Conservation (phyloP, 2,888 invertebrate species). For the Standfussiana lucernea region DNA sequence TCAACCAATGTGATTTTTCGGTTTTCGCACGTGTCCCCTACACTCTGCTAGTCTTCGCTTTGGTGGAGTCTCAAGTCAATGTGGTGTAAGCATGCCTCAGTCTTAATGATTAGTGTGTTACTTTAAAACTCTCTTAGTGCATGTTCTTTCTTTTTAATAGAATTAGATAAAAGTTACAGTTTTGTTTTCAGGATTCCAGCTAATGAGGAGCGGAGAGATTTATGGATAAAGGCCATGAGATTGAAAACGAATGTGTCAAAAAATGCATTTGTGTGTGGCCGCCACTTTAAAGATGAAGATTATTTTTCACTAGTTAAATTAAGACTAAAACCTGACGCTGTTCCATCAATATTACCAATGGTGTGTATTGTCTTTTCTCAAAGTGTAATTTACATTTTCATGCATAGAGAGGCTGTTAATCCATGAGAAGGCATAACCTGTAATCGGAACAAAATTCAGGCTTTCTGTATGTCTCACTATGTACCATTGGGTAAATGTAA, state of each 20-base stretch:
- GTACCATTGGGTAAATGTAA: not conserved
- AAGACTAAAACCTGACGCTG: constrained; percentile 1
- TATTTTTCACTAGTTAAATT: not conserved
- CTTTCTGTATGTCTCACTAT: not conserved
- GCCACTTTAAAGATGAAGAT: constrained; percentile 2
- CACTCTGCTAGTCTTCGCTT: not conserved
- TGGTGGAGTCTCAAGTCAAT: not conserved
- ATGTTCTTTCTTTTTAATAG: not conserved
- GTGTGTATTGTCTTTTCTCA: not conserved
- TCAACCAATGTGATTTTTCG: not conserved
- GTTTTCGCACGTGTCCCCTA: not conserved
- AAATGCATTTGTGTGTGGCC: constrained; percentile 4
- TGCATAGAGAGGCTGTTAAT: not conserved
- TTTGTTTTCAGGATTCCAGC: constrained; percentile 2
- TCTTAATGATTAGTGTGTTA: not conserved
- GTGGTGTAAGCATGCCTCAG: not conserved
- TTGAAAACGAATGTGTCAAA: not conserved
- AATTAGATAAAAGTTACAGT: not conserved
- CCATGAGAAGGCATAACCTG: not conserved
- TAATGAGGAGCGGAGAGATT: not conserved
- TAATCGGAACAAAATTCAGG: not conserved
- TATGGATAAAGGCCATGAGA: constrained; percentile 6
- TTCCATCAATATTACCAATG: constrained; percentile 11
- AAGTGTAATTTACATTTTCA: not conserved
- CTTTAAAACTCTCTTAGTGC: not conserved